Base-by-base conservation (phyloP, 1,140 invertebrate genomes). In the Fopius arisanus region DNA sequence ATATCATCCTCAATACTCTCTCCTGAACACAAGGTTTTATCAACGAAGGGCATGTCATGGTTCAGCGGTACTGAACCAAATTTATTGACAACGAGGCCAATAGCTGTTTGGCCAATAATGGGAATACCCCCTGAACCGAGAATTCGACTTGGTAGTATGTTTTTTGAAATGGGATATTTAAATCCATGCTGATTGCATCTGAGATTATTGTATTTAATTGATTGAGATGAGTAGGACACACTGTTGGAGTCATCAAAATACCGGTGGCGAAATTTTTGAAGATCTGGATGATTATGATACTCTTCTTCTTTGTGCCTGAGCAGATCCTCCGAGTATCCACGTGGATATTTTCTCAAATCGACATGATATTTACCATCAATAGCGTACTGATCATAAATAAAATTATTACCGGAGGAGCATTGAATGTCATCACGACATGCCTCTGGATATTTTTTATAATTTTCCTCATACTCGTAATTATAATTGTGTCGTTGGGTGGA, bases 381-480 rank as follows among this genome's bases (percentile, higher is more conserved):
- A 0, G 78, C 59, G 51, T 77, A 86, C 6, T 79, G 81, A 63
- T 86, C 82, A 26, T 83, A 78, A 9, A 85, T 79, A 14, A 84
- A 75, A 71, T 83, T 83, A 37, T 81, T 85, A 63, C 87, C 85
- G 19, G 84, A 85, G 43, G 84, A 87, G 14, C 83, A 82, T 21
- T 87, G 81, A 73, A 85, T 86, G 19, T 87, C 87, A 16, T 87
- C 85, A 6, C 80, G 77, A 69, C 83, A 87, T 7, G 82, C 81
- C 51, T 86, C 84, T n/a, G 86, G 83, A 79, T 88, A 87, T 48
- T 83, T 86, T 48, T 86, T 81, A 6, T 86, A 75, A 70, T 80
- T 79, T 19, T 85, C 85, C 43, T 86, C 84, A 76, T 83, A 86
- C 40, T 79, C 81, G 68, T 86, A 86, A 74, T 77, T 76, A 73